Conservation (phyloP, 2,888 invertebrate genomes). For the Unio delphinus region DNA sequence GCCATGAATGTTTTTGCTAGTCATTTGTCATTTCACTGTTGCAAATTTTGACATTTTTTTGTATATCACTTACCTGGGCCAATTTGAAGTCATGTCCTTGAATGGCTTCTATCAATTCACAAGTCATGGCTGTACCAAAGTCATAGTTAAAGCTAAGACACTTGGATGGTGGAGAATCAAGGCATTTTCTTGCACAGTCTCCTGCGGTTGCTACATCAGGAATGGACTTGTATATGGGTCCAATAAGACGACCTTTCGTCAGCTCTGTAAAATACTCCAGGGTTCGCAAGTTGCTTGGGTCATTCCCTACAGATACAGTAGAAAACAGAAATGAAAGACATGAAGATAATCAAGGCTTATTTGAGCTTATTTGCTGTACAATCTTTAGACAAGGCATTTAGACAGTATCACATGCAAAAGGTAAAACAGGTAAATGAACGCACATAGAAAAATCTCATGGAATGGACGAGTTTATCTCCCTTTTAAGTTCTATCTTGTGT, state of each 20-base stretch:
- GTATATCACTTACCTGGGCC: slow-evolving; percentile 10
- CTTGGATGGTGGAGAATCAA: slow-evolving; percentile 18
- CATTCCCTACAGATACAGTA: slow-evolving; percentile 8
- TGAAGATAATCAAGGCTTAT: too few relatives aligned
- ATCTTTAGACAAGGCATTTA: too few relatives aligned
- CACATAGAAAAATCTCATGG: too few relatives aligned
- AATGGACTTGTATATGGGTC: slow-evolving; percentile 3
- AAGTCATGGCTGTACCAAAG: slow-evolving; percentile 25
- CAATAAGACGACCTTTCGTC: slow-evolving; percentile 26
- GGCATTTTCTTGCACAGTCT: slow-evolving; percentile 36
- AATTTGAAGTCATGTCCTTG: slow-evolving; percentile 34
- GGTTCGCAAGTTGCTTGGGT: slow-evolving; percentile 15
- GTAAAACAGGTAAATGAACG: too few relatives aligned
- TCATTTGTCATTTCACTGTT: too few relatives aligned
- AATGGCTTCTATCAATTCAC: slow-evolving; percentile 44
- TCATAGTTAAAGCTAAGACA: slow-evolving; percentile 50
- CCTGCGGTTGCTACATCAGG: slow-evolving; percentile 14
- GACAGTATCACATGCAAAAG: too few relatives aligned
- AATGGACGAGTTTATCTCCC: too few relatives aligned
- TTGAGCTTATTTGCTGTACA: too few relatives aligned
- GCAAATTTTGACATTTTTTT: too few relatives aligned
- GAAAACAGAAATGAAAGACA: too few relatives aligned
- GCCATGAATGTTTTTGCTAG: too few relatives aligned
- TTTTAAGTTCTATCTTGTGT: too few relatives aligned
- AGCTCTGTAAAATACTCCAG: slow-evolving; percentile 21